Base-by-base conservation (phyloP, 2,888 invertebrate species). In the Furcula furcula region DNA sequence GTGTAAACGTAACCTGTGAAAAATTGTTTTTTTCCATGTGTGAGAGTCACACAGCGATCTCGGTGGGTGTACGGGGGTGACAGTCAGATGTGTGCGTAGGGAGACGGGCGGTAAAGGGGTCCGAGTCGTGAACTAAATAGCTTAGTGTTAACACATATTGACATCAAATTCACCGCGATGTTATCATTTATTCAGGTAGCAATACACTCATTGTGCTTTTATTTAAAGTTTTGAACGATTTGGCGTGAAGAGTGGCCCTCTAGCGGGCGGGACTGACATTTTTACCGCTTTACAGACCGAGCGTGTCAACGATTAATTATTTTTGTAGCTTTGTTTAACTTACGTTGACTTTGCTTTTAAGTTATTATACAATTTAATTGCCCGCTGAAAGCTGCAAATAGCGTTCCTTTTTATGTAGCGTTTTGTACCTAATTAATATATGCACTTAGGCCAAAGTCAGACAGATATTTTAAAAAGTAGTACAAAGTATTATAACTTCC, bases 71-170 rank as follows among this genome's bases (percentile, higher is more conserved):
- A 31, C 36, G 47, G 55, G 64, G 65, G 67, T 52, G 40, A 34
- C 3, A 1, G 28, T 32, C 18, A 40, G 12, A 7, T 62, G 74
- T 75, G 81, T 78, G 83, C 50, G 67, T 60, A 44, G 54, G 70
- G 70, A 51, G 71, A 46, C 25, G 66, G 70, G 70, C 51, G 72
- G 65, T 46, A 65, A 77, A 76, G 78, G 82, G 79, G 77, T 70
- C 69, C 66, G 75, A 83, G 75, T 86, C 82, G 83, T 86, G 86
- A 88, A 87, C 87, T 88, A 88, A 88, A 88, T 88, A 87, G 88
- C 87, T 88, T 87, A 87, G 86, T 86, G 87, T 88, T 88, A 88
- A 88, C 88, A 87, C 87, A 88, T 88, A 88, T 88, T 88, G 88
- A 88, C 88, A 87, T 87, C 83, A 86, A 88, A 86, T 88, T 88